A percentile compares a stretch with the other conserved stretches of the same genome.
Conservation (phyloP, 2,113 vertebrate species). For the human (Homo sapiens) region GRCh38 chr4:76898501-76899000, state of each 20-base stretch:
- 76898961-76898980: neutral
- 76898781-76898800: neutral
- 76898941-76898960: neutral
- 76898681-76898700: neutral
- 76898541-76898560: neutral
- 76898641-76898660: fast-evolving
- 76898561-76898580: neutral
- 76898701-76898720: neutral
- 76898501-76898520: neutral
- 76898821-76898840: neutral
- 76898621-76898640: neutral
- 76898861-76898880: neutral
- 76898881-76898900: neutral
- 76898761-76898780: neutral
- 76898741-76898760: neutral
- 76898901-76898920: neutral
- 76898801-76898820: neutral
- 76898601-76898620: neutral
- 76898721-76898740: neutral
- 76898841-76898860: neutral
- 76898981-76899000: too few relatives aligned
- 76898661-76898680: neutral
- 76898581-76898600: neutral
- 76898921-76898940: neutral
- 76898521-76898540: neutral